These are phyloP conservation scores for Eurystomus gularis DNA, from an alignment of 2,113 vertebrate genomes.

Conservation along the genomic window DNA sequence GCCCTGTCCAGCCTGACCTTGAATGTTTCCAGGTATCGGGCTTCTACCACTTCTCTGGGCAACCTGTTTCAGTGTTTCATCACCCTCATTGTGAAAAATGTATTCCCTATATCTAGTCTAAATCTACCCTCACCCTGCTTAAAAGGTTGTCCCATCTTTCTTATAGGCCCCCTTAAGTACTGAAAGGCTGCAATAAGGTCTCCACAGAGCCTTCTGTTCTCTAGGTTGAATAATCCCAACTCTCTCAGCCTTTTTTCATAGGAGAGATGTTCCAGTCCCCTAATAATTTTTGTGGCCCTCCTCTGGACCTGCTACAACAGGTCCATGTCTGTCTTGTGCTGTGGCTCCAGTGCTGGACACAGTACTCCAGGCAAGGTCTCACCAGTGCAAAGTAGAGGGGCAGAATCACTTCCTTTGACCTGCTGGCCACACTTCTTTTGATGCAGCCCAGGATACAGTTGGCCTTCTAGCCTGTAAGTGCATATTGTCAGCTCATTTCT, in stretches of 20 bases:
- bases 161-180: background rate
- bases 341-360: background rate
- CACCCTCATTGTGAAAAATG: background rate
- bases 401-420: background rate
- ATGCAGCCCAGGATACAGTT: background rate
- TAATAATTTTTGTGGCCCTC: background rate
- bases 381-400: background rate
- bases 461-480: background rate
- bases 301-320: background rate
- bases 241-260: background rate
- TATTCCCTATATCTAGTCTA: background rate
- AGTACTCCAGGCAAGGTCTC: background rate
- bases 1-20: background rate
- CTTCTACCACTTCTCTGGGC: background rate
- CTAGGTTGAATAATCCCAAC: background rate
- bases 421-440: background rate
- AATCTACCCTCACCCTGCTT: background rate
- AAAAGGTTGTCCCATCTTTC: background rate
- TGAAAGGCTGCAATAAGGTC: background rate
- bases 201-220: background rate
- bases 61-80: background rate
- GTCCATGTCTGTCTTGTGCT: background rate
- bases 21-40: background rate
- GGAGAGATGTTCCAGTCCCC: background rate
- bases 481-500: background rate